A percentile compares a stretch with the other conserved stretches of the same genome.
Conservation (phyloP, 2,113 vertebrate species). For the Gadus chalcogrammus region DNA sequence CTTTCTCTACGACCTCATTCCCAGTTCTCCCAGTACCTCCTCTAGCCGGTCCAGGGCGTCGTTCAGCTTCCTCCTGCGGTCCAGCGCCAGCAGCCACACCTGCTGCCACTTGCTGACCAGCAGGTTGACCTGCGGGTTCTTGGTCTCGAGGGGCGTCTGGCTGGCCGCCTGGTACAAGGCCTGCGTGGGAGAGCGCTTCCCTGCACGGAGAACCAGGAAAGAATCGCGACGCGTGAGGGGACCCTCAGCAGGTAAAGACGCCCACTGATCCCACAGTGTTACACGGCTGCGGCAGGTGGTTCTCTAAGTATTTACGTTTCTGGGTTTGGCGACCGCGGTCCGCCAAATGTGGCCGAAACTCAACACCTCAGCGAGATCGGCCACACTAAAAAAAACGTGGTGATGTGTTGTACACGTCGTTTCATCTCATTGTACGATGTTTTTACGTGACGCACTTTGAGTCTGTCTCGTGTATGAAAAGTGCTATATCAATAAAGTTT, state of each 20-base stretch:
- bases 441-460: no score
- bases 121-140: slow-evolving; percentile 92
- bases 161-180: slow-evolving; percentile 83
- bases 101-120: slow-evolving; percentile 98
- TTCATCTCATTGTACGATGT: no score
- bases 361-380: no score
- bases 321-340: no score
- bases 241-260: background rate
- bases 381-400: no score
- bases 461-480: no score
- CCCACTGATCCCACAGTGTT: background rate
- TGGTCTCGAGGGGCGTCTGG: slow-evolving; percentile 88
- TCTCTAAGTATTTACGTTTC: background rate
- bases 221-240: no score
- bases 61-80: slow-evolving; percentile 91
- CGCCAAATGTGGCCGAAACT: no score
- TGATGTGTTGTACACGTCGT: no score
- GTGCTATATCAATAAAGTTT: no score
- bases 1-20: background rate
- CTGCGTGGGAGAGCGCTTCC: slow-evolving; percentile 89
- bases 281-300: background rate
- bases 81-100: slow-evolving; percentile 96
- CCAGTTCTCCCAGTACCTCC: slow-evolving; percentile 74
- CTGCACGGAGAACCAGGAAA: slow-evolving; percentile 59
- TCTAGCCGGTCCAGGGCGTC: slow-evolving; percentile 94